Conservation (phyloP, 2,797 vertebrate genomes). For the Enteromius afrohamiltoni region DNA sequence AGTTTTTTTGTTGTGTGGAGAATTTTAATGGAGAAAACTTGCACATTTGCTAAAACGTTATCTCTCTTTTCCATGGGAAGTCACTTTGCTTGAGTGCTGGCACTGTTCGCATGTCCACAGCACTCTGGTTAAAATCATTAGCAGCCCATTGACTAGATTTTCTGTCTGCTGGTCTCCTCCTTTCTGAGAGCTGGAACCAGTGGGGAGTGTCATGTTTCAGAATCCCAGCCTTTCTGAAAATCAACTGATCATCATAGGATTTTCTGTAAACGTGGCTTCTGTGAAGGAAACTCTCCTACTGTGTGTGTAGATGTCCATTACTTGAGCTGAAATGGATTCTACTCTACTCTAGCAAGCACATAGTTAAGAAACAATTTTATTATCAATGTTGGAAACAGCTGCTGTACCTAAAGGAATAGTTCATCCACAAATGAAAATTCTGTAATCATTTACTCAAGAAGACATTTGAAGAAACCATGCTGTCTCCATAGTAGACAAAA, state of each 20-base stretch:
- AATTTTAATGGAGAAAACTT: conserved; percentile 37
- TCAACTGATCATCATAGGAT: conserved; percentile 32
- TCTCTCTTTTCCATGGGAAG: conserved; percentile 40
- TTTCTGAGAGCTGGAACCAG: conserved; percentile 40
- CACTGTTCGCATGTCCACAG: conserved; percentile 52
- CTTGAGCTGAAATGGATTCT: conserved; percentile 26
- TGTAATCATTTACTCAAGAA: too few relatives aligned
- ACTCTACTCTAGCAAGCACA: too few relatives aligned
- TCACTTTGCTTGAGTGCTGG: conserved; percentile 55
- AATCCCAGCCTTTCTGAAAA: conserved; percentile 49
- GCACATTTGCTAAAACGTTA: conserved; percentile 22
- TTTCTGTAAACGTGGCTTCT: conserved; percentile 22
- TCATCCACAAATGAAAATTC: too few relatives aligned
- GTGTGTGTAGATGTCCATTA: conserved; percentile 10
- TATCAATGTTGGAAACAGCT: neutral
- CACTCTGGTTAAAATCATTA: conserved; percentile 58
- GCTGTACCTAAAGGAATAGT: too few relatives aligned
- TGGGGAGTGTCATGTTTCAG: conserved; percentile 54
- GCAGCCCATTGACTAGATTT: conserved; percentile 49
- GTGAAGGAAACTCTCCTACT: conserved; percentile 49
- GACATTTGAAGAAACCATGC: too few relatives aligned
- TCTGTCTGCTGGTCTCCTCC: conserved; percentile 49
- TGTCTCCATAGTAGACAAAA: too few relatives aligned
- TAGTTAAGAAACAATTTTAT: neutral
- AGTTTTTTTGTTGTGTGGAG: neutral